phyloP scores from a whole-genome alignment of 2,797 vertebrate species.

The Rhyacichthys aspro region DNA sequence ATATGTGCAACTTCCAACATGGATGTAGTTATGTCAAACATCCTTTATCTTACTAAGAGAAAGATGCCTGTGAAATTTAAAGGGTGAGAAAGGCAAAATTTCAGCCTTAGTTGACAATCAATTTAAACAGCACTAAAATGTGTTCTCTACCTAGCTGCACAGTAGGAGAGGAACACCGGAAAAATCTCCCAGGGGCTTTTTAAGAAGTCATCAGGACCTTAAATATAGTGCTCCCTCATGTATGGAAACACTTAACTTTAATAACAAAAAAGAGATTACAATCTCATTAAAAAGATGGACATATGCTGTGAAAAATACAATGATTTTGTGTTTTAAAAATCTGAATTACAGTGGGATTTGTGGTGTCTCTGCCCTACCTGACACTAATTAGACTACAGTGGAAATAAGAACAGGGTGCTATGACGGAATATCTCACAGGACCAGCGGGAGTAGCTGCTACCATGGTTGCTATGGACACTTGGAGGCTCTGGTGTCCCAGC shows the following conservation, averaged over 20 bases:
- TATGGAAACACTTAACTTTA: no score
- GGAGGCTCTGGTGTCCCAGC: conserved; percentile 63
- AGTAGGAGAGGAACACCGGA: no score
- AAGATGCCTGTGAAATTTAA: conserved; percentile 10
- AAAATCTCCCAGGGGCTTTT: no score
- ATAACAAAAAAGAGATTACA: no score
- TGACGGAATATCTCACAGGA: conserved; percentile 60
- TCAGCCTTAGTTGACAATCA: conserved; percentile 45
- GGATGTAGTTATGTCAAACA: no score
- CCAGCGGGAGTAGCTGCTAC: conserved; percentile 66
- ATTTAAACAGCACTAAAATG: conserved; percentile 76
- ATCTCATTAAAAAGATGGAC: no score
- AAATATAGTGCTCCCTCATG: no score
- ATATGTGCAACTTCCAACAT: no score
- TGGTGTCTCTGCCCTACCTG: conserved; percentile 37
- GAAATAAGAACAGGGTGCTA: conserved; percentile 35
- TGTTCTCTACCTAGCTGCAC: no score
- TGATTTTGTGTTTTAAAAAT: conserved; percentile 22
- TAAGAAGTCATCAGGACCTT: no score
- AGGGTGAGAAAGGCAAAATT: conserved; percentile 1
- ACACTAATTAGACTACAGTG: conserved; percentile 70
- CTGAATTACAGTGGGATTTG: conserved; percentile 15
- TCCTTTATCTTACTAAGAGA: conserved; percentile 9
- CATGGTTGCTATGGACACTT: conserved; percentile 73
- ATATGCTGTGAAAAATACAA: no score